Percentiles rank a stretch among this genome's conserved stretches.
phyloP scores from a whole-genome alignment of 2,113 vertebrate genomes.

The Corythornis cristatus region DNA sequence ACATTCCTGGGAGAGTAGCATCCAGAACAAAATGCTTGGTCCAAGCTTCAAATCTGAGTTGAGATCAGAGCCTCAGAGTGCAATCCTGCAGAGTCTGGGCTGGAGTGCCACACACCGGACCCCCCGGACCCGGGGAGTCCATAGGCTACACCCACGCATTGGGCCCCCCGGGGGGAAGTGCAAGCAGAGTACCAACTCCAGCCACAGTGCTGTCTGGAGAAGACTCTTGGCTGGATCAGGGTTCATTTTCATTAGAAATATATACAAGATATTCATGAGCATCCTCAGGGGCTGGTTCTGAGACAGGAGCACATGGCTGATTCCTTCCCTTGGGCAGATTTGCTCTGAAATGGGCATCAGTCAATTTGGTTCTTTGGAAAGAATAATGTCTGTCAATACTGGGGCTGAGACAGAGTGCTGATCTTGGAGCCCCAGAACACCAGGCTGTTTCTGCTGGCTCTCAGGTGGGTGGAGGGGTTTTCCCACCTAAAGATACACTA shows the following conservation, averaged over 20 bases:
- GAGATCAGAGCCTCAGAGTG: not conserved
- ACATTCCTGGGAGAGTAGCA: not conserved
- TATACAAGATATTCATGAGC: not conserved
- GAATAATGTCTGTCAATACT: constrained; percentile 64
- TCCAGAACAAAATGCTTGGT: not conserved
- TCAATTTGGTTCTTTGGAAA: constrained; percentile 46
- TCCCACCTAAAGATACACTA: constrained; percentile 54
- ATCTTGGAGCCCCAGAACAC: constrained; percentile 52
- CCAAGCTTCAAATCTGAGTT: not conserved
- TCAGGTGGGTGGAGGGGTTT: constrained; percentile 62
- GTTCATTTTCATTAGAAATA: constrained; percentile 26
- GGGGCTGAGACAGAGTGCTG: constrained; percentile 52
- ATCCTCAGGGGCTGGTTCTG: constrained; percentile 17
- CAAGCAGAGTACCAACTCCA: not conserved
- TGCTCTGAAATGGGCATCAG: constrained; percentile 50
- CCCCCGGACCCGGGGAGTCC: not conserved
- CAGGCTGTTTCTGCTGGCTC: constrained; percentile 60
- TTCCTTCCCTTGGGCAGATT: constrained; percentile 55
- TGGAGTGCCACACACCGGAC: not conserved
- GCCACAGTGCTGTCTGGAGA: not conserved
- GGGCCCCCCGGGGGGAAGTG: too few species aligned
- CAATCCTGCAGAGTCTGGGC: not conserved
- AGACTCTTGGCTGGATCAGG: not conserved
- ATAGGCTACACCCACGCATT: not conserved
- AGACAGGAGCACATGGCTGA: constrained; percentile 45